These are phyloP conservation scores for Diachasmimorpha longicaudata DNA, from an alignment of 1,140 invertebrate species.

Conservation along the genomic window DNA sequence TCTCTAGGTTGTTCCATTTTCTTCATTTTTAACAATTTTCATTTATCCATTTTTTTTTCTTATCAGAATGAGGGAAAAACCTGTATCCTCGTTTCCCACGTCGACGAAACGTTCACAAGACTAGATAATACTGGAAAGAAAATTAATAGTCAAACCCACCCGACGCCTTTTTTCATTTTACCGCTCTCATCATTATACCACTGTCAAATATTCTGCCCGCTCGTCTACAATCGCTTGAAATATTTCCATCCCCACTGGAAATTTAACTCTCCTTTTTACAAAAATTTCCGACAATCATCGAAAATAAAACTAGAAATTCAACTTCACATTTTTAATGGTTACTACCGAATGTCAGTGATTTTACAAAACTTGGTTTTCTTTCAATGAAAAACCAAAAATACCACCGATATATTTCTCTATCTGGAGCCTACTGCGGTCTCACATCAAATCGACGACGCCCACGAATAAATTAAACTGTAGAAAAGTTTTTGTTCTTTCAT, in stretches of 20 bases:
- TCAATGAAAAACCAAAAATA: background rate
- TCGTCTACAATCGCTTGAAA: conserved; percentile 25
- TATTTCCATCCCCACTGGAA: background rate
- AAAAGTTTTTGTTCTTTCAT: conserved; percentile 40
- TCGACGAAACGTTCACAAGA: conserved; percentile 59
- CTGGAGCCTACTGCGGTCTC: conserved; percentile 27
- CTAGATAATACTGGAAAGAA: conserved; percentile 63
- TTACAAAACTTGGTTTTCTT: background rate
- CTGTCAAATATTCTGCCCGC: background rate
- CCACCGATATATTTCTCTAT: conserved; percentile 15
- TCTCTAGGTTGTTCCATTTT: conserved; percentile 5
- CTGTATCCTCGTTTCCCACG: conserved; percentile 36
- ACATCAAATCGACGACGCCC: conserved; percentile 37
- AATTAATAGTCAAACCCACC: conserved; percentile 53
- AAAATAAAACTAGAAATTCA: too few species aligned
- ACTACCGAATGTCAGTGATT: background rate
- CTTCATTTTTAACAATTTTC: conserved; percentile 10
- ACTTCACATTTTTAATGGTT: too few species aligned
- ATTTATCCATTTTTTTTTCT: conserved; percentile 16
- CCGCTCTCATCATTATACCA: background rate
- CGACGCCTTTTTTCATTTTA: conserved; percentile 1
- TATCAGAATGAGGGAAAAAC: background rate
- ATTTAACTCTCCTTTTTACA: background rate
- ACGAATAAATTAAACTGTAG: conserved; percentile 43
- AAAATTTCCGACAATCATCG: too few species aligned